Percentiles rank a stretch among this genome's conserved stretches.
Conservation (phyloP, 2,797 vertebrate species). For the Masticophis lateralis region DNA sequence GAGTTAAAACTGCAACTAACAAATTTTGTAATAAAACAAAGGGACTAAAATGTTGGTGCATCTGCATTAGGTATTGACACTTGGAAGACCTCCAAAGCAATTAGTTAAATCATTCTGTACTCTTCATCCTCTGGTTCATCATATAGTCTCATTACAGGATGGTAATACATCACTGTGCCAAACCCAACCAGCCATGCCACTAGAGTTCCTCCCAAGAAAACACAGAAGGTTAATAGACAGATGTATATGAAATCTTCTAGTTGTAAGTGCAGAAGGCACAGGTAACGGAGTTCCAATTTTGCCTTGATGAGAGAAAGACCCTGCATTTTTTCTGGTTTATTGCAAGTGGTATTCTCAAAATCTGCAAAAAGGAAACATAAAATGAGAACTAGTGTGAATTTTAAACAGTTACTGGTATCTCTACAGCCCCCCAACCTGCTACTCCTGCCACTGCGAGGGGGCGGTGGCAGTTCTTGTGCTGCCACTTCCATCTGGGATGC, state of each 20-base stretch:
- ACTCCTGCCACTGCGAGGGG: too few relatives aligned
- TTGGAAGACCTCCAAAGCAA: neutral
- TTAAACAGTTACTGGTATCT: neutral
- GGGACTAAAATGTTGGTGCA: neutral
- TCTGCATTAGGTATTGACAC: neutral
- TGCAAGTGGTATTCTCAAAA: neutral
- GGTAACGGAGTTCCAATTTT: neutral
- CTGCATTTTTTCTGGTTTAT: neutral
- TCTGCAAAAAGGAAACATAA: neutral
- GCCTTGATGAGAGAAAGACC: neutral
- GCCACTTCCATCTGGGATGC: too few relatives aligned
- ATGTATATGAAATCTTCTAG: neutral
- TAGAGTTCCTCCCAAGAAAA: slow-evolving; percentile 1
- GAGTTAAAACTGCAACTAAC: neutral
- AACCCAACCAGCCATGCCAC: slow-evolving; percentile 2
- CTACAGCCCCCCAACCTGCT: neutral
- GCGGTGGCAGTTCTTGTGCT: too few relatives aligned
- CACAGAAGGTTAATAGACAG: neutral
- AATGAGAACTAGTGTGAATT: neutral
- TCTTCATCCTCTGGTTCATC: neutral
- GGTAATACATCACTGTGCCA: slow-evolving; percentile 5
- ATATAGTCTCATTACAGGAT: neutral
- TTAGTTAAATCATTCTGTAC: neutral
- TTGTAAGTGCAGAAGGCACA: neutral
- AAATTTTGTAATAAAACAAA: neutral